phyloP scores from a whole-genome alignment of 2,113 vertebrate genomes.

The Tetrao urogallus region DNA sequence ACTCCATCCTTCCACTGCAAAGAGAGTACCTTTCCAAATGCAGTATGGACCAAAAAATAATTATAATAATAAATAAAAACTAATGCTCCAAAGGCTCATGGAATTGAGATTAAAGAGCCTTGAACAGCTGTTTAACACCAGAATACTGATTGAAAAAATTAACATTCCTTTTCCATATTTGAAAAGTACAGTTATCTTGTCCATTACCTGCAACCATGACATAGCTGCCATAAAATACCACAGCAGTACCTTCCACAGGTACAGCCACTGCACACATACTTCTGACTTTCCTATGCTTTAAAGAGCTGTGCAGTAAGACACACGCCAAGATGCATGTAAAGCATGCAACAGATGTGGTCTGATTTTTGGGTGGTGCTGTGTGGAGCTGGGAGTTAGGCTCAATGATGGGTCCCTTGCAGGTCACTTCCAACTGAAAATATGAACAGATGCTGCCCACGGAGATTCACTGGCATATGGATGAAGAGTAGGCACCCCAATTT shows the following conservation, averaged over 20 bases:
- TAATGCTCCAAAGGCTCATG: neutral
- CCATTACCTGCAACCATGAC: neutral
- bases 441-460: accelerated
- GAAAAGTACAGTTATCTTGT: neutral
- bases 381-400: too few species aligned
- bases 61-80: neutral
- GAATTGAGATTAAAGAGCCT: neutral
- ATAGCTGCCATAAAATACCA: neutral
- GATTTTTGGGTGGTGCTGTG: too few species aligned
- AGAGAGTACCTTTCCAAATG: neutral
- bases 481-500: neutral
- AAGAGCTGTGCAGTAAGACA: neutral
- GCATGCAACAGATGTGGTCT: neutral
- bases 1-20: neutral
- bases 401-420: too few species aligned
- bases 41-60: neutral
- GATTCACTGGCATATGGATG: neutral
- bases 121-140: neutral
- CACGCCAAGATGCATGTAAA: neutral
- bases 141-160: neutral
- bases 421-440: too few species aligned
- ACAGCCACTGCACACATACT: neutral
- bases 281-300: neutral
- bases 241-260: neutral
- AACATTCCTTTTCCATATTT: neutral